These are phyloP conservation scores for Melanogrammus aeglefinus DNA, from an alignment of 2,797 vertebrate genomes.

Conservation along the genomic window DNA sequence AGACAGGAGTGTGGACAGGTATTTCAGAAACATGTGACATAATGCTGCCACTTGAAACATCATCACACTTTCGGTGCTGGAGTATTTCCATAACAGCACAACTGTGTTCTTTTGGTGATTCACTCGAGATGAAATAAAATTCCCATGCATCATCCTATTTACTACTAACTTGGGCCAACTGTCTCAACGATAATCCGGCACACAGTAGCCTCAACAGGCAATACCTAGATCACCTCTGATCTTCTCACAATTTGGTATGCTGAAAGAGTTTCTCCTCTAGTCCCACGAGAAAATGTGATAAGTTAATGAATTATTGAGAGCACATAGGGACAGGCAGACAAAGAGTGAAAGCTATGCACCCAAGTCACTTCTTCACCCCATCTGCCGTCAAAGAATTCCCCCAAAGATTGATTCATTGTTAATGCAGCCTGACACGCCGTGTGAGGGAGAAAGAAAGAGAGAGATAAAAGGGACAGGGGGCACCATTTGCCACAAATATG, in stretches of 20 bases:
- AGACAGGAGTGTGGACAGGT: constrained; percentile 38
- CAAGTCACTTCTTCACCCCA: constrained; percentile 76
- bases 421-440: constrained; percentile 79
- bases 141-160: neutral
- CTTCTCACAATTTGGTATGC: constrained; percentile 36
- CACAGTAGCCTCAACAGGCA: neutral
- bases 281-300: constrained; percentile 70
- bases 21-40: constrained; percentile 35
- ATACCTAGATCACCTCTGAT: constrained; percentile 33
- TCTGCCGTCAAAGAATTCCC: constrained; percentile 80
- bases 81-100: neutral
- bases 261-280: constrained; percentile 37
- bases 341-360: constrained; percentile 70
- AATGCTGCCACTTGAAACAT: constrained; percentile 29
- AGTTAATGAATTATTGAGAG: constrained; percentile 80
- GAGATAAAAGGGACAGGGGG: constrained; percentile 74
- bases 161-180: neutral
- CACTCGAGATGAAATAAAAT: neutral
- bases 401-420: constrained; percentile 85
- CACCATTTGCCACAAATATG: constrained; percentile 74
- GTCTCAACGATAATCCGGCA: neutral
- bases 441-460: constrained; percentile 72
- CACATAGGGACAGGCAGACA: constrained; percentile 62
- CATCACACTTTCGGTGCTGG: constrained; percentile 16
- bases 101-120: neutral